Conservation (phyloP, 2,797 vertebrate species). For the Argyrosomus regius region DNA sequence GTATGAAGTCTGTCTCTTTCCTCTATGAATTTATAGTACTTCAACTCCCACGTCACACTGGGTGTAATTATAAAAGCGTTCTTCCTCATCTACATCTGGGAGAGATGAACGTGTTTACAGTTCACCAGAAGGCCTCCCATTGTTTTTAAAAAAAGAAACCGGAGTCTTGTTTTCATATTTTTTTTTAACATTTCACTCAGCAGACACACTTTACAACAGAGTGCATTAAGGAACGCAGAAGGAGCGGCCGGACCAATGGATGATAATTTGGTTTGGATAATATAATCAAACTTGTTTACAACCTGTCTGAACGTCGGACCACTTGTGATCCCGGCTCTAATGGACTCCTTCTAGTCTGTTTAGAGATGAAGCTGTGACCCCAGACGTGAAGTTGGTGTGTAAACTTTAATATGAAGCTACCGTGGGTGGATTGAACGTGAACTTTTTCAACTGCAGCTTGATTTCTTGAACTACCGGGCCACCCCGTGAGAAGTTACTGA, state of each 20-base stretch:
- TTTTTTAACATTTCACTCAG: slow-evolving; percentile 38
- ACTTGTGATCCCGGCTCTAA: background rate
- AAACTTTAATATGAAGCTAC: slow-evolving; percentile 2
- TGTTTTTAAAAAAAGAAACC: slow-evolving; percentile 42
- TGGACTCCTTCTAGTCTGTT: slow-evolving; percentile 22
- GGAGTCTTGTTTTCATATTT: slow-evolving; percentile 37
- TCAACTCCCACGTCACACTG: slow-evolving; percentile 15
- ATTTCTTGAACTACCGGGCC: slow-evolving; percentile 29
- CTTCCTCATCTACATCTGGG: slow-evolving; percentile 46
- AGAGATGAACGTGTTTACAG: slow-evolving; percentile 39
- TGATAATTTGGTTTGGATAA: slow-evolving; percentile 40
- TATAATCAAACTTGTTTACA: slow-evolving; percentile 44
- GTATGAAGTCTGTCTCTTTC: slow-evolving; percentile 30
- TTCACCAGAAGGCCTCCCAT: slow-evolving; percentile 25
- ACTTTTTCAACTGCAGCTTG: background rate
- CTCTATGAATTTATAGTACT: slow-evolving; percentile 6
- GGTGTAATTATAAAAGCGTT: slow-evolving; percentile 42
- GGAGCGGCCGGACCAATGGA: slow-evolving; percentile 15
- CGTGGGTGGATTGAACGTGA: background rate
- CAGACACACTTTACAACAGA: slow-evolving; percentile 27
- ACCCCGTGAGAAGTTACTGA: slow-evolving; percentile 29
- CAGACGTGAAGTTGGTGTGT: background rate
- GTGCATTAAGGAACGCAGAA: slow-evolving; percentile 4
- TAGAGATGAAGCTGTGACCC: background rate
- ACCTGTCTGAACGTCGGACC: slow-evolving; percentile 24